These are phyloP conservation scores for Apodemia duryi DNA, from an alignment of 2,888 invertebrate species.

Conservation along the genomic window DNA sequence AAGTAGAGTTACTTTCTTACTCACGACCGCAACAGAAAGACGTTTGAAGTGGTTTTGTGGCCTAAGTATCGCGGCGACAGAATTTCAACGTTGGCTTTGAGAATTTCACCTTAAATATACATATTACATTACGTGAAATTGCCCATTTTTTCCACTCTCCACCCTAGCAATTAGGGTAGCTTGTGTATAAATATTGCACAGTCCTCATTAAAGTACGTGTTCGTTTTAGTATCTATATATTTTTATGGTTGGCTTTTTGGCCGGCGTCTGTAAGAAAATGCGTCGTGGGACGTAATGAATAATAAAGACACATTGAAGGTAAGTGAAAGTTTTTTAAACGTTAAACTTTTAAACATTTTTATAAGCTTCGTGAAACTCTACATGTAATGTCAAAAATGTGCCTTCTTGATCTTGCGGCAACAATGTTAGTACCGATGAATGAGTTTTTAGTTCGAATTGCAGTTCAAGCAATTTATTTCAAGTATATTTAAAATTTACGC, in stretches of 20 bases:
- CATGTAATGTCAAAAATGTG: neutral
- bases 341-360: conserved; percentile 24
- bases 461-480: too few species aligned
- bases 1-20: conserved; percentile 53
- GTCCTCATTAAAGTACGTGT: conserved; percentile 76
- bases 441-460: too few species aligned
- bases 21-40: conserved; percentile 49
- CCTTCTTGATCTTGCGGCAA: neutral
- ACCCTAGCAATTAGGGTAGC: conserved; percentile 79
- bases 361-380: neutral
- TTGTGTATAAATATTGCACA: conserved; percentile 79
- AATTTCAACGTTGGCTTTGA: conserved; percentile 61
- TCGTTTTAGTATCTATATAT: conserved; percentile 62
- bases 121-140: conserved; percentile 80
- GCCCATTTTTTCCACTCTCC: conserved; percentile 80
- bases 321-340: conserved; percentile 43
- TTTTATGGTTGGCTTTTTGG: conserved; percentile 67
- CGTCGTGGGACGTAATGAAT: conserved; percentile 68
- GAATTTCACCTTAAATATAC: conserved; percentile 77
- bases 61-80: conserved; percentile 73
- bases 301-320: conserved; percentile 68
- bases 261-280: conserved; percentile 55
- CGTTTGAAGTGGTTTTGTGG: conserved; percentile 71
- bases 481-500: too few species aligned
- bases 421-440: too few species aligned